Percentiles rank a stretch among this genome's conserved stretches.
These are phyloP conservation scores for Plebejus melissa DNA, from an alignment of 2,888 invertebrate genomes.

Conservation along the genomic window DNA sequence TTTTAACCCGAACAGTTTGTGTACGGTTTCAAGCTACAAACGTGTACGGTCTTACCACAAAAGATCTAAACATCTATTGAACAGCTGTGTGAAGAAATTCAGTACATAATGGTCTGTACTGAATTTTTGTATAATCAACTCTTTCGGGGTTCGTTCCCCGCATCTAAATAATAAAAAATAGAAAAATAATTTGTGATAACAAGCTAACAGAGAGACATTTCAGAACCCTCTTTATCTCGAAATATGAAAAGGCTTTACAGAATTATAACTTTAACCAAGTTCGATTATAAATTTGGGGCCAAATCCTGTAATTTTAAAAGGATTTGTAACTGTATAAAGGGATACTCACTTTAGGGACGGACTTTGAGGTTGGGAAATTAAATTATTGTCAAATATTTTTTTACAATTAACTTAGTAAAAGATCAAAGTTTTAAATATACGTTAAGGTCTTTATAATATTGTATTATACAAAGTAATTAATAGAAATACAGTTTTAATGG, in stretches of 20 bases:
- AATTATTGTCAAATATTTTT: not conserved
- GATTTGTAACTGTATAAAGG: constrained; percentile 27
- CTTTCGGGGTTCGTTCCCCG: too few species aligned
- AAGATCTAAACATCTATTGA: too few species aligned
- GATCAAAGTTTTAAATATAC: not conserved
- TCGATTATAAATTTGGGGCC: constrained; percentile 32
- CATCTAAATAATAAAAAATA: too few species aligned
- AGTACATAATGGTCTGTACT: too few species aligned
- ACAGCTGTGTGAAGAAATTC: too few species aligned
- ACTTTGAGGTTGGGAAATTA: not conserved
- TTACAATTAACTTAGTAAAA: not conserved
- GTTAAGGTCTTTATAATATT: not conserved
- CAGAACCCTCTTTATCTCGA: constrained; percentile 15
- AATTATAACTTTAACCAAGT: constrained; percentile 32
- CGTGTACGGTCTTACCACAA: too few species aligned
- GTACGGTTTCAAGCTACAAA: too few species aligned
- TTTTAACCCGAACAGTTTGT: too few species aligned
- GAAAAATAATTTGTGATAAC: not conserved
- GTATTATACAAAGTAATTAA: not conserved
- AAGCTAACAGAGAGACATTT: not conserved
- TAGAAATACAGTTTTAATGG: not conserved
- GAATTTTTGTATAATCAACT: too few species aligned
- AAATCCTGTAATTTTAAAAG: constrained; percentile 34
- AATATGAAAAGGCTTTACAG: constrained; percentile 29
- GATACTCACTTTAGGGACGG: not conserved